These are phyloP conservation scores for Bombus terrestris DNA, from an alignment of 1,140 invertebrate genomes.

Conservation along the genomic window DNA sequence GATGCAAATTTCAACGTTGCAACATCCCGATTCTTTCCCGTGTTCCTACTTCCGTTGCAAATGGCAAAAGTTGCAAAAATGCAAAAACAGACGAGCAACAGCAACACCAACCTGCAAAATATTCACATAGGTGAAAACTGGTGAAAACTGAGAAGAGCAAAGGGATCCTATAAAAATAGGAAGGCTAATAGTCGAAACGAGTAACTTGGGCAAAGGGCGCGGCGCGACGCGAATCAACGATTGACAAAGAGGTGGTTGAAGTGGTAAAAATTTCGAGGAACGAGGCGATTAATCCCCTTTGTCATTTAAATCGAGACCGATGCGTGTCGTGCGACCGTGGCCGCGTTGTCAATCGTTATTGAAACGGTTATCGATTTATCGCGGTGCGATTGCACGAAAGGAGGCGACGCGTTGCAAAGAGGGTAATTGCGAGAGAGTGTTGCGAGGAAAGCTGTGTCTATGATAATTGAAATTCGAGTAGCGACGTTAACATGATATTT, in stretches of 20 bases:
- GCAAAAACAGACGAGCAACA: background rate
- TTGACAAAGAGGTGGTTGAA: background rate
- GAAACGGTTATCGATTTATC: slow-evolving; percentile 69
- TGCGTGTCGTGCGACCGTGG: slow-evolving; percentile 58
- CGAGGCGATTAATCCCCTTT: slow-evolving; percentile 65
- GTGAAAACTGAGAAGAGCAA: too few species aligned
- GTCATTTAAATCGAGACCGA: slow-evolving; percentile 68
- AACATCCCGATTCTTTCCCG: background rate
- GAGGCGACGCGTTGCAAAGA: background rate
- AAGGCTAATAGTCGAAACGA: too few species aligned
- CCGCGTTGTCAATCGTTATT: slow-evolving; percentile 70
- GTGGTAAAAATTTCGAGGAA: slow-evolving; percentile 50
- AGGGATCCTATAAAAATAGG: too few species aligned
- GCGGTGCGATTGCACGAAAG: slow-evolving; percentile 18
- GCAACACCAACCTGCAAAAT: slow-evolving; percentile 5
- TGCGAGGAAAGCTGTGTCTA: slow-evolving; percentile 38
- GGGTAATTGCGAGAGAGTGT: slow-evolving; percentile 31
- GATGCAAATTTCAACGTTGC: background rate
- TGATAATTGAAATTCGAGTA: slow-evolving; percentile 71
- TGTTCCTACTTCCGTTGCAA: background rate
- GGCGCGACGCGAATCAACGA: background rate
- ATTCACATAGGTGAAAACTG: background rate
- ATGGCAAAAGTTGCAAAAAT: background rate
- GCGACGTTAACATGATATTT: slow-evolving; percentile 63
- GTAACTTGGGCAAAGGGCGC: too few species aligned